Percentiles rank a stretch among this genome's conserved stretches.
phyloP scores from a whole-genome alignment of 1,140 invertebrate genomes.

The Trichogramma pretiosum region DNA sequence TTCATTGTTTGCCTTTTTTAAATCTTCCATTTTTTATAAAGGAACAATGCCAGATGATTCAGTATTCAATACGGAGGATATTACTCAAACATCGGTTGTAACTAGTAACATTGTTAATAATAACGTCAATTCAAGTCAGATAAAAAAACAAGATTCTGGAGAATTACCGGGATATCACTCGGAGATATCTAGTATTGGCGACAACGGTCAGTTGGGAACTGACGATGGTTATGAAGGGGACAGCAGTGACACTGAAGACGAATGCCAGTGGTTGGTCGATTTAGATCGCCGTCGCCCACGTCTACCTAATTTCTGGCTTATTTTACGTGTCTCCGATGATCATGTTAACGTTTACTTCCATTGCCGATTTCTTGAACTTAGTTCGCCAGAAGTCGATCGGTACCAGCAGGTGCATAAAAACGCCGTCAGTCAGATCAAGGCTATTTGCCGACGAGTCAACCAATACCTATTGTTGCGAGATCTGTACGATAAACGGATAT shows the following conservation, averaged over 20 bases:
- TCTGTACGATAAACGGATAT: slow-evolving; percentile 62
- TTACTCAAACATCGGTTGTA: too few relatives aligned
- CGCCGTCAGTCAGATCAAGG: slow-evolving; percentile 50
- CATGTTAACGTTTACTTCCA: slow-evolving; percentile 65
- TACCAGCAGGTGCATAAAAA: slow-evolving; percentile 49
- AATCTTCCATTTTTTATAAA: too few relatives aligned
- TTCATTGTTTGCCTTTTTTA: too few relatives aligned
- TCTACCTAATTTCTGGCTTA: slow-evolving; percentile 71
- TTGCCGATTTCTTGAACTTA: slow-evolving; percentile 52
- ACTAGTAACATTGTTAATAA: too few relatives aligned
- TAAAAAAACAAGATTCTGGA: slow-evolving; percentile 35
- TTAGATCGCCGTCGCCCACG: slow-evolving; percentile 45
- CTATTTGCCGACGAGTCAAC: slow-evolving; percentile 61
- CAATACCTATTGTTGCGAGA: slow-evolving; percentile 63
- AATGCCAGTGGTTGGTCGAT: slow-evolving; percentile 53
- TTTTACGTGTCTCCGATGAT: slow-evolving; percentile 54
- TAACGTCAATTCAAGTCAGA: too few relatives aligned
- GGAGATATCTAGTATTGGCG: slow-evolving; percentile 43
- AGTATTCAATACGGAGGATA: neutral
- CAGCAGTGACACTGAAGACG: slow-evolving; percentile 48
- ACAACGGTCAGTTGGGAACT: slow-evolving; percentile 40
- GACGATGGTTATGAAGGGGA: slow-evolving; percentile 56
- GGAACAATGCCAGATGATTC: too few relatives aligned
- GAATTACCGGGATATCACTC: slow-evolving; percentile 37
- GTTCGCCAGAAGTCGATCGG: slow-evolving; percentile 44